phyloP scores from a whole-genome alignment of 2,888 invertebrate species.

The Spicauda simplicius region DNA sequence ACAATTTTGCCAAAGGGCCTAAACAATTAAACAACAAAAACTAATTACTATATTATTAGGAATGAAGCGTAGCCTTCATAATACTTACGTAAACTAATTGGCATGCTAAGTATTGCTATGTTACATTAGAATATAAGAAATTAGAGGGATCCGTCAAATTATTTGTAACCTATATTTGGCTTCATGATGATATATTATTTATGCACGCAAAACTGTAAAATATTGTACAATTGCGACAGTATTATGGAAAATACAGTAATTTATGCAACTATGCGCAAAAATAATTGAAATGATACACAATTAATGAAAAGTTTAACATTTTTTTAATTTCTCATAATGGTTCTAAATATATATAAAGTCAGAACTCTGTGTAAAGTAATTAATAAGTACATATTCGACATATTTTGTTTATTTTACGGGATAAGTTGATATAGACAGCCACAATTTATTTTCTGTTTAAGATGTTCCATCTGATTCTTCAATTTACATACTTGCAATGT shows the following conservation, averaged over 20 bases:
- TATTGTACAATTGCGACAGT: too few relatives aligned
- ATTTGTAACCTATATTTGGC: conserved; percentile 11
- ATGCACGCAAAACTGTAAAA: background rate
- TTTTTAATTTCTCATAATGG: too few relatives aligned
- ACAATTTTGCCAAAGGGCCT: conserved; percentile 33
- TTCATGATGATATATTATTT: background rate
- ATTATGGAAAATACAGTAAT: too few relatives aligned
- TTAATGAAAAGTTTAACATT: too few relatives aligned
- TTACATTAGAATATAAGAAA: conserved; percentile 8
- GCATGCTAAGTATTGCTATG: conserved; percentile 31
- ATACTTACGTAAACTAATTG: conserved; percentile 41
- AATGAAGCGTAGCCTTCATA: conserved; percentile 52
- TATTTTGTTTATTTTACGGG: too few relatives aligned
- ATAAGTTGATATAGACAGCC: too few relatives aligned
- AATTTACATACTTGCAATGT: background rate
- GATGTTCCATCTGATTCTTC: background rate
- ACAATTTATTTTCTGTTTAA: too few relatives aligned
- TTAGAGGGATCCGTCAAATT: conserved; percentile 11
- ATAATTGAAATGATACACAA: too few relatives aligned
- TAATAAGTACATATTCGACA: too few relatives aligned
- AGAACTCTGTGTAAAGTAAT: too few relatives aligned
- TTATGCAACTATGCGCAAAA: too few relatives aligned
- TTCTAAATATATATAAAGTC: too few relatives aligned
- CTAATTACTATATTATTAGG: conserved; percentile 47
- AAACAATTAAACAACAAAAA: conserved; percentile 37